Conservation (phyloP, 2,797 vertebrate species). For the Novumbra hubbsi region DNA sequence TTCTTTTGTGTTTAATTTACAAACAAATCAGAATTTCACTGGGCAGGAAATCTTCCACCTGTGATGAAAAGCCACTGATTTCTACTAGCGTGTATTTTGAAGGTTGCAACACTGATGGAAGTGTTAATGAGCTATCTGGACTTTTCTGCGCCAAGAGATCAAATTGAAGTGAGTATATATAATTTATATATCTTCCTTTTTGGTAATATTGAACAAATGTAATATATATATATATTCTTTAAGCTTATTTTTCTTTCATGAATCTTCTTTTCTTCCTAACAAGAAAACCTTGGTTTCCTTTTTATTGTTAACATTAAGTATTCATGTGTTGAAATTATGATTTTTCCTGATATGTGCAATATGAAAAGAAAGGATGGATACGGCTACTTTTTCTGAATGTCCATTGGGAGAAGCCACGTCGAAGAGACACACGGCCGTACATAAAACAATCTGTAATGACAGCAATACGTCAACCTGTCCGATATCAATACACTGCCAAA, state of each 20-base stretch:
- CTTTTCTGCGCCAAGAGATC: slow-evolving; percentile 28
- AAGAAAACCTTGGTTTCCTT: slow-evolving; percentile 18
- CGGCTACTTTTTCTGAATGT: not conserved
- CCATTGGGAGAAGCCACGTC: slow-evolving; percentile 4
- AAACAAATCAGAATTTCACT: no score
- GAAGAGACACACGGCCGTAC: not conserved
- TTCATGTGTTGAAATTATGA: slow-evolving; percentile 12
- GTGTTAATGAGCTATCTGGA: slow-evolving; percentile 7
- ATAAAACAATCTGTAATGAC: not conserved
- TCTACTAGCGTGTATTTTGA: not conserved
- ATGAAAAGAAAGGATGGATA: not conserved
- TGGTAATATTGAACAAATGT: slow-evolving; percentile 47
- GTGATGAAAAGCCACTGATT: not conserved
- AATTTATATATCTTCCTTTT: slow-evolving; percentile 41
- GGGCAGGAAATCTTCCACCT: no score
- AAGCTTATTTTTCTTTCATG: slow-evolving; percentile 17
- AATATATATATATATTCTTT: slow-evolving; percentile 10
- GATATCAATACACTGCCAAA: not conserved
- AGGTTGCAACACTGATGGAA: slow-evolving; percentile 16
- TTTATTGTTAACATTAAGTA: slow-evolving; percentile 14
- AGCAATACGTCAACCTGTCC: not conserved
- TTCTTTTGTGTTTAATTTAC: no score
- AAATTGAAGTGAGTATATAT: slow-evolving; percentile 40
- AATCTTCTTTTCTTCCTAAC: slow-evolving; percentile 36
- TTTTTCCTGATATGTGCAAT: slow-evolving; percentile 10